Evolutionary conservation across 2,888 invertebrate genomes (phyloP).

Genomic region (Drosophila multiciliata): DNA sequence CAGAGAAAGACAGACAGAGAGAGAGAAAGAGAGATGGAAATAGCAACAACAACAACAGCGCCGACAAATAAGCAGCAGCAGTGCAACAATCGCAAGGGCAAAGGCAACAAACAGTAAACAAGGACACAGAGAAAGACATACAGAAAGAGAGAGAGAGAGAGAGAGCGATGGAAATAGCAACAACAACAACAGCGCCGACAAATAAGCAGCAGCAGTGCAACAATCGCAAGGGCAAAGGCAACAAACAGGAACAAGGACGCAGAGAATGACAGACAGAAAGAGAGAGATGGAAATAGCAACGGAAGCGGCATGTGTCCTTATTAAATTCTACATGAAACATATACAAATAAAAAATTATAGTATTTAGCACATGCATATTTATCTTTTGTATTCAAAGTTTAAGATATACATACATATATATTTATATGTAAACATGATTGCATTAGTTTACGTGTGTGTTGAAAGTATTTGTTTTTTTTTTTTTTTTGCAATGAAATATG

Average conservation of each 20-base stretch:
- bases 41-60: slow-evolving; percentile 22
- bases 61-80: slow-evolving; percentile 50
- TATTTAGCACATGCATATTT: slow-evolving; percentile 14
- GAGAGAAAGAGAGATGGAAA: background rate
- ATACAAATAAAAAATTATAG: slow-evolving; percentile 23
- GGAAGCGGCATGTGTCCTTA: slow-evolving; percentile 34
- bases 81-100: slow-evolving; percentile 49
- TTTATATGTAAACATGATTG: background rate
- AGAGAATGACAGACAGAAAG: background rate
- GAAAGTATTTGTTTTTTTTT: background rate
- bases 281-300: background rate
- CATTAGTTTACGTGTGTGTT: slow-evolving; percentile 7
- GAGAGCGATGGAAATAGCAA: background rate
- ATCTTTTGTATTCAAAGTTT: slow-evolving; percentile 10
- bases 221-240: slow-evolving; percentile 53
- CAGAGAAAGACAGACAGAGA: background rate
- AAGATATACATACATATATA: background rate
- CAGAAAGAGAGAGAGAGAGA: background rate
- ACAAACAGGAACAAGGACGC: slow-evolving; percentile 25
- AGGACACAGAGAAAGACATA: background rate
- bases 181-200: slow-evolving; percentile 36
- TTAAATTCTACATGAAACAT: slow-evolving; percentile 36
- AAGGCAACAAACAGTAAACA: slow-evolving; percentile 41
- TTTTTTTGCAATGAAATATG: slow-evolving; percentile 19
- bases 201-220: slow-evolving; percentile 44